phyloP scores from a whole-genome alignment of 2,797 vertebrate genomes.

The Acanthurus tractus region DNA sequence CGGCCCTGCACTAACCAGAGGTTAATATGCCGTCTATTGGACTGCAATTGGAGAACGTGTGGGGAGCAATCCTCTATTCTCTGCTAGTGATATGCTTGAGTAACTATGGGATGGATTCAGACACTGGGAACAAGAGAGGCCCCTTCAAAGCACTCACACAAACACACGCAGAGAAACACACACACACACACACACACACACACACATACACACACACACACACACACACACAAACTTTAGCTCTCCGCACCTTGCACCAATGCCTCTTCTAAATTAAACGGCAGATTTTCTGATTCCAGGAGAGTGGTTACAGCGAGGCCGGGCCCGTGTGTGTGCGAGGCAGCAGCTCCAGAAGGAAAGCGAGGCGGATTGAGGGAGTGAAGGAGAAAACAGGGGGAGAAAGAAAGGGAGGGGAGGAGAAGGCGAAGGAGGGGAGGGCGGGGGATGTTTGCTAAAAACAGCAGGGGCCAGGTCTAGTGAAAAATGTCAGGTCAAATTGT shows the following conservation, averaged over 20 bases:
- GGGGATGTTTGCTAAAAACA: slow-evolving; percentile 85
- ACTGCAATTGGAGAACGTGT: slow-evolving; percentile 85
- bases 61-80: slow-evolving; percentile 87
- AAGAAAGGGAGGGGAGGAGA: slow-evolving; percentile 15
- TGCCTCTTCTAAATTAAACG: slow-evolving; percentile 89
- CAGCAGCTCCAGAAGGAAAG: slow-evolving; percentile 59
- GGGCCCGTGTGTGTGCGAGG: slow-evolving; percentile 48
- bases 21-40: slow-evolving; percentile 89
- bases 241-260: slow-evolving; percentile 70
- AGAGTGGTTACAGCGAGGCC: slow-evolving; percentile 77
- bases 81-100: slow-evolving; percentile 85
- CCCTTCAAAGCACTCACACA: slow-evolving; percentile 56
- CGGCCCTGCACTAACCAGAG: slow-evolving; percentile 82
- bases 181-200: slow-evolving; percentile 53
- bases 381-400: slow-evolving; percentile 23
- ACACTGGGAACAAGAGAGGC: slow-evolving; percentile 85
- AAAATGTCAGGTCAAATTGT: slow-evolving; percentile 99
- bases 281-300: slow-evolving; percentile 90
- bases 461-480: slow-evolving; percentile 92
- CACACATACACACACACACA: slow-evolving; percentile 51
- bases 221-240: slow-evolving; percentile 53
- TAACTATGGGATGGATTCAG: slow-evolving; percentile 87
- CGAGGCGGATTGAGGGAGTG: slow-evolving; percentile 65
- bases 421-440: slow-evolving; percentile 21
- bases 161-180: slow-evolving; percentile 32